Evolutionary conservation across 2,113 vertebrate genomes (phyloP), one percentile per base, ranked within the genome.

Genomic region (Microtus richardsoni): DNA sequence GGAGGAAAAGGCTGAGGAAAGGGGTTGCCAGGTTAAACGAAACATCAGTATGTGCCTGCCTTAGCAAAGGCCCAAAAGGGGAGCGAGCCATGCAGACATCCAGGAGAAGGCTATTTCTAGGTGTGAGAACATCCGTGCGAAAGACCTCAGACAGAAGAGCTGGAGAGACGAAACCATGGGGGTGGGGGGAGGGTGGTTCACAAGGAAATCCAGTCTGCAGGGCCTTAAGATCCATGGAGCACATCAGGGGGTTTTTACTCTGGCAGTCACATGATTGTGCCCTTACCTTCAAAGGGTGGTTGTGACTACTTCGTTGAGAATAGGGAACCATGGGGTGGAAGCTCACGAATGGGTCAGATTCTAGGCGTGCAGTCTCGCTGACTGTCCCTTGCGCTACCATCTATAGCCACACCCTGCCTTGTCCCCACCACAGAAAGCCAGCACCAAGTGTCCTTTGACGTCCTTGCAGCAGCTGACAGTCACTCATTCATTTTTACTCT

Each of bases 41-140:
- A 24, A 5, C 8, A 1, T 19, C 68, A 88, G 39, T 9, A 79
- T 9, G 14, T 5, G 10, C 49, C 58, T 39, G 4, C 24, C 28
- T 39, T 17, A 90, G 28, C 7, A 33, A 79, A 84, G 79, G 62
- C 1, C 19, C 12, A 41, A 80, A 19, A 24, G 54, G 75, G 1
- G 5, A 82, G 30, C 19, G 3, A 70, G 54, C 7, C 66, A 3
- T 0, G 1, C 0, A 52, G 8, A 0, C 2, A 22, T 0, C 52
- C 11, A 41, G n/a, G 47, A 89, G 30, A 66, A 41, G 1, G 66
- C 12, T 28, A 2, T 78, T 52, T 52, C 41, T 11, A 33, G 26
- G 30, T 36, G 16, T 39, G 13, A 11, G 44, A 6, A 44, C 44
- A 44, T 44, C 44, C 47, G 7, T 19, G 13, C 28, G 19, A 33